Percentiles rank a stretch among this genome's conserved stretches.
Evolutionary conservation across 2,113 vertebrate genomes (phyloP).

Genomic region (Daboia siamensis): DNA sequence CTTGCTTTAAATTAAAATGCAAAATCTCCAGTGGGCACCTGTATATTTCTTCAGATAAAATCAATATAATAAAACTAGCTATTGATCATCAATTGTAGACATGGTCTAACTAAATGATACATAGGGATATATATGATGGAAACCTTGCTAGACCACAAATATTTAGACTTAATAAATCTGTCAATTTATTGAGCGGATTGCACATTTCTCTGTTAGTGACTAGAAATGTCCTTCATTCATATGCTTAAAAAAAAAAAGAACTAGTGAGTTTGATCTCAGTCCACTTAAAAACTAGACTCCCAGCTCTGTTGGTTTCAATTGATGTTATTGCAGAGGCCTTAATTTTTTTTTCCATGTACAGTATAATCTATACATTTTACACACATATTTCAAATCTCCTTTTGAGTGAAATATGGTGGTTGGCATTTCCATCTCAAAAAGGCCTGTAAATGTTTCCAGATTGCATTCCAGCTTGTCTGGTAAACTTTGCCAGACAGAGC

Average conservation of each 20-base stretch:
- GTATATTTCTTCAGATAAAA: neutral
- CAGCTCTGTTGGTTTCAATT: constrained; percentile 13
- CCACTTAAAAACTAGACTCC: neutral
- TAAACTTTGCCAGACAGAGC: constrained; percentile 63
- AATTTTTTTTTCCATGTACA: constrained; percentile 45
- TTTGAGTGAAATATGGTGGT: constrained; percentile 59
- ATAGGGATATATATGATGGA: neutral
- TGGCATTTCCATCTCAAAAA: constrained; percentile 53
- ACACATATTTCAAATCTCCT: constrained; percentile 44
- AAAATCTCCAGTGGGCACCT: neutral
- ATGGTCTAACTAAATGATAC: neutral
- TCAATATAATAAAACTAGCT: neutral
- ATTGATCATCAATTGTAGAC: neutral
- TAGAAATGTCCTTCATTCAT: neutral
- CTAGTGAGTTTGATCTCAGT: neutral
- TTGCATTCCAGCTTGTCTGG: constrained; percentile 61
- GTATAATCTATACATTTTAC: constrained; percentile 27
- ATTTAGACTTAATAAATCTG: neutral
- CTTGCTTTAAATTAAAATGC: neutral
- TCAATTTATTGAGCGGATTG: neutral
- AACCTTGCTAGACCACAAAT: neutral
- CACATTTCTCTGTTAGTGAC: neutral
- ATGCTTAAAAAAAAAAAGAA: neutral
- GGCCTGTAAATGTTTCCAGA: constrained; percentile 67
- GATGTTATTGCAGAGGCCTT: constrained; percentile 6